Evolutionary conservation across 2,888 invertebrate genomes (phyloP), one percentile per base, ranked within the genome.

Genomic region (Pardosa pseudoannulata): DNA sequence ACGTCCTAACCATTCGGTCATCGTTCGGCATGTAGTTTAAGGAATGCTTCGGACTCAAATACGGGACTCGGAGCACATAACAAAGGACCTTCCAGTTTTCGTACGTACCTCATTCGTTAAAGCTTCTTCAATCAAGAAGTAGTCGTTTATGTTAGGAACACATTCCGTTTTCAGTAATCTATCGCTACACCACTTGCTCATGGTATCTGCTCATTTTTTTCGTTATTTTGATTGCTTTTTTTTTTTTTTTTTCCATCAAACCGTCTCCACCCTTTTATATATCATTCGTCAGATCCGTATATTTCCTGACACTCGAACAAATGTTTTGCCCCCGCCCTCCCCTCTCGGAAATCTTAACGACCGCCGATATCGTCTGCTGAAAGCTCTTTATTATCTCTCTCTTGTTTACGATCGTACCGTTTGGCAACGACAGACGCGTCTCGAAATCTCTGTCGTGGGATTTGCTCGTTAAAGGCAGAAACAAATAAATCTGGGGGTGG

Each of bases 361-460:
- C 65, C 6, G 27, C 9, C 67, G 67, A 67, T 56, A 56, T 67
- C 46, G 36, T 65, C 72, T 46, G 72, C 16, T 64, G 72, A 73
- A 72, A 72, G 50, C 27, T 36, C 39, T 68, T n/a, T n/a, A 67
- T 80, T n/a, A n/a, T n/a, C n/a, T n/a, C 32, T 73, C 16, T 28
- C 7, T 29, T 56, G 67, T 68, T 68, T 67, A 50, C 67, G 31
- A 19, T 32, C 56, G 31, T 19, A 16, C 16, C 62, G 27, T n/a
- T n/a, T 74, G 56, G 73, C 80, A 74, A 67, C 56, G 80, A 80
- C 73, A 74, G 80, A 80, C 46, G 27, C 13, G 65, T 28, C 46
- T 41, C 28, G 31, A 56, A n/a, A 19, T 31, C n/a, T 80, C 68
- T n/a, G n/a, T 50, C 79, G 65, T 67, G 67, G 67, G 80, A 80